These are phyloP conservation scores for Gadus chalcogrammus DNA, from an alignment of 2,113 vertebrate species.

Conservation along the genomic window DNA sequence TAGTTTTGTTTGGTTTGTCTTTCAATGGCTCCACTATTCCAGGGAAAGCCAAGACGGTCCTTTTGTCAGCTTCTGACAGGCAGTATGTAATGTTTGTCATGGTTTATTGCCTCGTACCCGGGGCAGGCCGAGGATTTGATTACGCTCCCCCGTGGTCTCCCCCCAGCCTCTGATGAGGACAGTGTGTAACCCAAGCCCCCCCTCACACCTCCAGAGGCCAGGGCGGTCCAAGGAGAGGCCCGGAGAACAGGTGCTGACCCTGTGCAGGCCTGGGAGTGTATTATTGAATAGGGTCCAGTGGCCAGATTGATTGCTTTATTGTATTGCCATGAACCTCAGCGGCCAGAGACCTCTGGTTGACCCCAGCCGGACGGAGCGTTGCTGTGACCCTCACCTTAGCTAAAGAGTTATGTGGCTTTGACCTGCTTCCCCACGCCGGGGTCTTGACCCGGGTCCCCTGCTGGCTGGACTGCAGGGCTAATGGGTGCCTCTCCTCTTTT, in stretches of 20 bases:
- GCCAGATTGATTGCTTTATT: constrained; percentile 77
- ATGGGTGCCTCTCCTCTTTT: constrained; percentile 40
- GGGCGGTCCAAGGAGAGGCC: constrained; percentile 70
- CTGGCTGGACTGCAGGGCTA: constrained; percentile 45
- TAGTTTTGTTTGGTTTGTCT: constrained; percentile 18
- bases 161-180: constrained; percentile 25
- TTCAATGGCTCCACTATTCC: constrained; percentile 27
- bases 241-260: constrained; percentile 76
- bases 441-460: constrained; percentile 64
- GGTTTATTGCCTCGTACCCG: constrained; percentile 32
- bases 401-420: constrained; percentile 79
- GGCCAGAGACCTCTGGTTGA: constrained; percentile 71
- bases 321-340: constrained; percentile 76
- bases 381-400: constrained; percentile 75
- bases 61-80: constrained; percentile 22
- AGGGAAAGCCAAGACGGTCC: constrained; percentile 25
- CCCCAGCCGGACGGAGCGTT: constrained; percentile 58
- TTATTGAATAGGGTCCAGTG: constrained; percentile 71
- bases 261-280: constrained; percentile 63
- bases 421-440: constrained; percentile 68
- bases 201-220: constrained; percentile 48
- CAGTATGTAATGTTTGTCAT: constrained; percentile 29
- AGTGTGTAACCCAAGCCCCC: constrained; percentile 60
- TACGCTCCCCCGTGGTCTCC: constrained; percentile 26
- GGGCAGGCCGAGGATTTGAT: constrained; percentile 38